Conservation (phyloP, 2,888 invertebrate species). For the Trichogramma dendrolimi region DNA sequence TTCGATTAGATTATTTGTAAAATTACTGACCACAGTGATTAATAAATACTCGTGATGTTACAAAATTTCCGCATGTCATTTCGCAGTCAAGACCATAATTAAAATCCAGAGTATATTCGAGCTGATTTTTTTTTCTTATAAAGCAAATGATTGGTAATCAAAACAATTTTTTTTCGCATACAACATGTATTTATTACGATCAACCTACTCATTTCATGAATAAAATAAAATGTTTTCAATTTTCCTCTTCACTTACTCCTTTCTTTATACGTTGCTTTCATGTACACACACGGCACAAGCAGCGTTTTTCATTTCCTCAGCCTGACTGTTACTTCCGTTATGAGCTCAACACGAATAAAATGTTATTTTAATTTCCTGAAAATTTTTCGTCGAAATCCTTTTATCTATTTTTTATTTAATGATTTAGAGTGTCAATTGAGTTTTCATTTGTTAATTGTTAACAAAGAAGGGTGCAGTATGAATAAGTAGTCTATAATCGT, state of each 20-base stretch:
- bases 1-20: too few species aligned
- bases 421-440: too few species aligned
- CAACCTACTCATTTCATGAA: slow-evolving; percentile 10
- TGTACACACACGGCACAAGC: too few species aligned
- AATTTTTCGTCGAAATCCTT: too few species aligned
- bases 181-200: background rate
- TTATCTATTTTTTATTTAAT: too few species aligned
- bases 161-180: too few species aligned
- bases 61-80: background rate
- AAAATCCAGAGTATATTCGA: background rate
- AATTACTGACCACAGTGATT: too few species aligned
- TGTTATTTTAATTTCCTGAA: too few species aligned
- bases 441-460: too few species aligned
- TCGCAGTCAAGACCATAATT: background rate
- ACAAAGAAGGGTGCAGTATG: too few species aligned
- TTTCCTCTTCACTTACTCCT: background rate
- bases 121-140: background rate
- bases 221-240: slow-evolving; percentile 8
- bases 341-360: slow-evolving; percentile 15
- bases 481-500: slow-evolving; percentile 25
- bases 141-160: too few species aligned
- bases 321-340: slow-evolving; percentile 34
- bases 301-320: slow-evolving; percentile 44
- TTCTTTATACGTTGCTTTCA: slow-evolving; percentile 52
- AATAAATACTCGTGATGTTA: too few species aligned